A percentile compares a stretch with the other conserved stretches of the same genome.
These are phyloP conservation scores for Macropodus opercularis DNA, from an alignment of 2,797 vertebrate genomes.

Conservation along the genomic window DNA sequence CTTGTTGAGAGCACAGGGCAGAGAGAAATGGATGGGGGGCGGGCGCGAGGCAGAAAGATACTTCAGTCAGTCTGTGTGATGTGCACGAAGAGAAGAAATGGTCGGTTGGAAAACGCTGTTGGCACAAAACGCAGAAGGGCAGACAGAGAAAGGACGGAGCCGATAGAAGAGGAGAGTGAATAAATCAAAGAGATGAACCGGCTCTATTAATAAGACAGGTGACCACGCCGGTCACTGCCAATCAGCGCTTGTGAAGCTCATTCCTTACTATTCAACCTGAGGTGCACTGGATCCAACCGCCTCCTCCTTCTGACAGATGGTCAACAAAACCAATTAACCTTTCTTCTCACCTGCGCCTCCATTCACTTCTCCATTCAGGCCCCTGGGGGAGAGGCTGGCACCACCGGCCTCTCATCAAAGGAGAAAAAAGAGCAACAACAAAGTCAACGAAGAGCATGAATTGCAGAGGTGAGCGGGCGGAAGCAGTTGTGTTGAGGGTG, in stretches of 20 bases:
- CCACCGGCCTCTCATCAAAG: slow-evolving; percentile 66
- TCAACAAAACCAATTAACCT: slow-evolving; percentile 90
- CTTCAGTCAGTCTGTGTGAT: slow-evolving; percentile 25
- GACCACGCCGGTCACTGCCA: slow-evolving; percentile 56
- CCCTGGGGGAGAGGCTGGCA: slow-evolving; percentile 69
- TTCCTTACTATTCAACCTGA: slow-evolving; percentile 65
- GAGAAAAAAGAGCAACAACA: slow-evolving; percentile 1
- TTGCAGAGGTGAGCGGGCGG: slow-evolving; percentile 27
- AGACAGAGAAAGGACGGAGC: slow-evolving; percentile 14
- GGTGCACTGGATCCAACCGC: slow-evolving; percentile 32
- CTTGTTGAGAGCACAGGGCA: slow-evolving; percentile 33
- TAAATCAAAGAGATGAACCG: slow-evolving; percentile 55
- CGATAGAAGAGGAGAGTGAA: slow-evolving; percentile 17
- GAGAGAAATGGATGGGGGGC: slow-evolving; percentile 2
- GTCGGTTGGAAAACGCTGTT: slow-evolving; percentile 12
- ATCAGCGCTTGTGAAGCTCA: slow-evolving; percentile 77
- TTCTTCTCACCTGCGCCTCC: slow-evolving; percentile 66
- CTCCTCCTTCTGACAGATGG: slow-evolving; percentile 84
- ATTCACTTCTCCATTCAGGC: slow-evolving; percentile 63
- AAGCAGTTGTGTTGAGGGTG: slow-evolving; percentile 2
- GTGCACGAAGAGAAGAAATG: slow-evolving; percentile 1
- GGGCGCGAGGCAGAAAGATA: slow-evolving; percentile 9
- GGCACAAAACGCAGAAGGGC: slow-evolving; percentile 16
- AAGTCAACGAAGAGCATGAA: slow-evolving; percentile 32
- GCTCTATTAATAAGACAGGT: slow-evolving; percentile 79